phyloP scores from a whole-genome alignment of 2,797 vertebrate genomes.

The Poeciliopsis infans region DNA sequence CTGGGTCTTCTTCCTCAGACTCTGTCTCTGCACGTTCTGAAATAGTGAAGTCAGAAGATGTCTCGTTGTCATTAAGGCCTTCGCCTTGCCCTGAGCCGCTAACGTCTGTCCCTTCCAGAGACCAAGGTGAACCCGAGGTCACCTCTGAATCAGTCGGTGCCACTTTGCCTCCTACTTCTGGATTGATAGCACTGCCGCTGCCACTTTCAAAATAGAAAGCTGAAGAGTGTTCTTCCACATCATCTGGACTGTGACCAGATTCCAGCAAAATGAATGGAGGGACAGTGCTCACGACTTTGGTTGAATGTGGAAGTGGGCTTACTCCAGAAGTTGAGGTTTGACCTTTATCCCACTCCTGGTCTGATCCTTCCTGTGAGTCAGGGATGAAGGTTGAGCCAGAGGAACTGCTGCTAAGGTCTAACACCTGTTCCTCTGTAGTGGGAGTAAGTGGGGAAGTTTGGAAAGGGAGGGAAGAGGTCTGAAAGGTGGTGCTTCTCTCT shows the following conservation, averaged over 20 bases:
- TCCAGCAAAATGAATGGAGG: constrained; percentile 32
- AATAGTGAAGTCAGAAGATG: constrained; percentile 96
- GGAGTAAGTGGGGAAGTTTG: constrained; percentile 71
- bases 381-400: constrained; percentile 85
- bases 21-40: constrained; percentile 87
- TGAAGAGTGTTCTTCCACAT: constrained; percentile 71
- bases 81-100: constrained; percentile 92
- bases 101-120: constrained; percentile 86
- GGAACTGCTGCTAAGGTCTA: constrained; percentile 80
- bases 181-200: constrained; percentile 60
- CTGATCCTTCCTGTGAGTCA: constrained; percentile 82
- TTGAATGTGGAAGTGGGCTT: constrained; percentile 60
- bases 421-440: constrained; percentile 77
- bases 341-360: constrained; percentile 82
- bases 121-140: constrained; percentile 72
- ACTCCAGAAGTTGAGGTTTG: constrained; percentile 82
- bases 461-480: constrained; percentile 70
- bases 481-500: constrained; percentile 66
- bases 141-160: constrained; percentile 18
- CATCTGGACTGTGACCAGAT: constrained; percentile 57
- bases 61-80: constrained; percentile 91
- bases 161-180: constrained; percentile 43
- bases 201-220: constrained; percentile 82
- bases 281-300: constrained; percentile 35
- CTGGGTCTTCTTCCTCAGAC: constrained; percentile 83